Conservation (phyloP, 2,113 vertebrate species). For the Baryphthengus martii region DNA sequence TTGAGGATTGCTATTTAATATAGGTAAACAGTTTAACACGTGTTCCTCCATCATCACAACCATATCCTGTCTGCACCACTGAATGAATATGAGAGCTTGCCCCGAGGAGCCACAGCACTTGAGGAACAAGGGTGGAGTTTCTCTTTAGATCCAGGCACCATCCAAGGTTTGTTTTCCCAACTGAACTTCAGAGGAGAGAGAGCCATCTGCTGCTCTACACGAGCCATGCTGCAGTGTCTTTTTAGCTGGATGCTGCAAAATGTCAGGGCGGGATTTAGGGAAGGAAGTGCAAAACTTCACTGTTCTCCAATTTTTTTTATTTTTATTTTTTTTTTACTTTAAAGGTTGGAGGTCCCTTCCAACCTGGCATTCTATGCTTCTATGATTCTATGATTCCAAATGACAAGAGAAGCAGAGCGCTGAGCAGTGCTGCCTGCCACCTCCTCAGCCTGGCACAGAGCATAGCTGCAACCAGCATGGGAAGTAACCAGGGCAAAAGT, state of each 20-base stretch:
- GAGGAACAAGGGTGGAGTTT: neutral
- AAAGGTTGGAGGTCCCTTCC: too few species aligned
- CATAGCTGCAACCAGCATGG: neutral
- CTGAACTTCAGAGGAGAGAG: neutral
- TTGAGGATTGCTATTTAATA: neutral
- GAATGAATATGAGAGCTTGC: neutral
- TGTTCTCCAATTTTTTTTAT: too few species aligned
- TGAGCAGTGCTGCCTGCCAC: neutral
- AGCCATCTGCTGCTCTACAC: neutral
- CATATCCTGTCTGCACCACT: neutral
- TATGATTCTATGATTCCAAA: too few species aligned
- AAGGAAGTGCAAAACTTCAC: neutral
- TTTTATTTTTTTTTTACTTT: too few species aligned
- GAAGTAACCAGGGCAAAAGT: neutral
- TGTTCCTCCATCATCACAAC: neutral
- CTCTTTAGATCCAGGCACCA: neutral
- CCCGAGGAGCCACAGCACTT: neutral
- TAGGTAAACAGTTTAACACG: neutral
- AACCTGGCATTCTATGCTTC: too few species aligned
- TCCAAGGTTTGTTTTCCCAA: neutral
- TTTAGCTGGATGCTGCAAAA: neutral
- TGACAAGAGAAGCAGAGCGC: accelerated
- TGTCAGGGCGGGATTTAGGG: neutral
- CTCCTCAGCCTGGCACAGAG: neutral
- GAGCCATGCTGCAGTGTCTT: neutral